Evolutionary conservation across 2,113 vertebrate genomes (phyloP), one percentile per base, ranked within the genome.

Genomic region (Verasper variegatus): DNA sequence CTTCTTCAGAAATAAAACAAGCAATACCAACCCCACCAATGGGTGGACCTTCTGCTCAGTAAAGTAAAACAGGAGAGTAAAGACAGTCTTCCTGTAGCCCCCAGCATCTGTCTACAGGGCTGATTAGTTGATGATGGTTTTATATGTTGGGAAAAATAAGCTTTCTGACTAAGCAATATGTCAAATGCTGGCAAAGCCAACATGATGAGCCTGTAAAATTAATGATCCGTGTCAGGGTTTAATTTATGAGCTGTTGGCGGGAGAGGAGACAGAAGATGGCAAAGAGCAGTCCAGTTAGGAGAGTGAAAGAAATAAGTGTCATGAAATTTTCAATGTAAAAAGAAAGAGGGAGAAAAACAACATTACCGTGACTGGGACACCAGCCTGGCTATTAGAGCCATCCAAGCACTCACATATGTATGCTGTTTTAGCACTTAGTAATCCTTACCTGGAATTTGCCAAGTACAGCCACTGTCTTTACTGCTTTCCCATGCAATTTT

Each of bases 141-240:
- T 52, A 17, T 14, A 8, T 24, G 11, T 47, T 12, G 7, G 11
- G n/a, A 70, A 17, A 71, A 55, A 31, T 18, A 45, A 35, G 57
- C 27, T 37, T 52, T 54, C 65, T 63, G 20, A 62, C n/a, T 13
- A 31, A 61, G 45, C 24, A 60, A 23, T 11, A 5, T 60, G 13
- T 60, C 69, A 55, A 14, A 65, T 26, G 26, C 8, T 10, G n/a
- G 54, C 18, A 64, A 42, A 61, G 47, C 49, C 27, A 57, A 56
- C 60, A 58, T 13, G 0, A 69, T 64, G 26, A 51, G 51, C 7
- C 47, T 64, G 21, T 70, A 12, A 56, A 63, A 76, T 63, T 13
- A 55, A 81, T 62, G 54, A 54, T 54, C 13, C 15, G 8, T 58
- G 23, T 74, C 70, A 67, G 24, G 23, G 54, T 64, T 68, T 58